Evolutionary conservation across 2,113 vertebrate genomes (phyloP), one percentile per base, ranked within the genome.

Genomic region (Telmatochromis sp.): DNA sequence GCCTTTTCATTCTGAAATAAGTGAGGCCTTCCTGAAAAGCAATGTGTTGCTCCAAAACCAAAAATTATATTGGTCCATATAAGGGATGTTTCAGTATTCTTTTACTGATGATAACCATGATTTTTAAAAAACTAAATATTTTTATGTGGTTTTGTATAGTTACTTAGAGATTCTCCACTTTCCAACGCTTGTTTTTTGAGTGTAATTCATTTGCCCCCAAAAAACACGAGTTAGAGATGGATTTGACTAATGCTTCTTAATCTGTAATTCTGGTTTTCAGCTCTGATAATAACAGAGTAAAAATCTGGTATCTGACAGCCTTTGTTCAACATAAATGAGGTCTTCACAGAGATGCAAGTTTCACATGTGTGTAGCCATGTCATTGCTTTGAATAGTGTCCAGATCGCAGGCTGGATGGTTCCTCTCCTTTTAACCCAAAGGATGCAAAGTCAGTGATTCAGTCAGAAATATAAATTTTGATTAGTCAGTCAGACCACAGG

Each of bases 231-330:
- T 71, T 40, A 15, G 13, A 71, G 65, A 42, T 73, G 37, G 0
- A 73, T 45, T 23, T 71, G 37, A 71, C 21, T 45, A 73, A 45
- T 73, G 21, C 1, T 45, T 73, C 12, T 73, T 42, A 73, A 26
- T 73, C 37, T 9, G n/a, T 42, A 71, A 71, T 40, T 40, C 0
- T 71, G n/a, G 7, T 42, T 42, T 71, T 6, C 0, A 40, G 5
- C 63, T 0, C 37, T 71, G 35, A 71, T 71, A 71, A 14, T 42
- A 40, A 71, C 35, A 71, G n/a, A 40, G 35, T 40, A 23, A 71
- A 71, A 71, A 42, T 68, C 63, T 68, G 63, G 35, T 40, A 1
- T 71, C 65, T 71, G 35, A 42, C 35, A 71, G 65, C 65, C 35
- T 71, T 71, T 0, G 35, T 9, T 42, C 35, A 6, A 0, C 35